Base-by-base conservation (phyloP, 2,797 vertebrate genomes). In the Cercopithecus neglectus region DNA sequence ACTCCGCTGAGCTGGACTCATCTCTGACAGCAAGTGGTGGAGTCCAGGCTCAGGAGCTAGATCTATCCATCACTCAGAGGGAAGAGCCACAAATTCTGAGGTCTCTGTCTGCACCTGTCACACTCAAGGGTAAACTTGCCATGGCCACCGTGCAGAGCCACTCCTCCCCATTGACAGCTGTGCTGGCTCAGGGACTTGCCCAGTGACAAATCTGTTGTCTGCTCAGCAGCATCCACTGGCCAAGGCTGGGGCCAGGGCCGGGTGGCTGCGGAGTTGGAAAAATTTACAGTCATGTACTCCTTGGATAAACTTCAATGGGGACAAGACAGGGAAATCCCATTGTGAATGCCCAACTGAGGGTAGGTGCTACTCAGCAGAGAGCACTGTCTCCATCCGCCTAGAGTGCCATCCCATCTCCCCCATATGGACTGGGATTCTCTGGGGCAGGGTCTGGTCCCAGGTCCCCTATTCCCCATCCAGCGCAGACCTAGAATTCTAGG, bases 121-220 rank as follows among this genome's bases (percentile, higher is more conserved):
- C 41, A 92, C 94, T 98, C 99, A 99, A 99, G 98, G 98, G 98
- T 98, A 98, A 98, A 97, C 96, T 88, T 75, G 91, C 97, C 92
- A 13, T 5, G 55, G 85, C 86, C 16, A 0, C 11, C 44, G 70
- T 8, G 5, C 94, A 36, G 12, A 55, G 98, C 97, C 93, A 64
- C 97, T 78, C 85, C 98, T 97, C 93, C 94, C 95, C 78, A 76
- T 95, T 98, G 98, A 98, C 98, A 98, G 98, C 96, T 94, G 39
- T 94, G 95, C 97, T 97, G 95, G 96, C 98, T 98, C 97, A 4
- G 91, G 84, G 98, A 97, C 96, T 98, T 89, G 86, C 97, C 98
- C 94, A 67, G 97, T 98, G 98, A 98, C 95, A 81, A 98, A 98
- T 98, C 92, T 98, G 98, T 95, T 95, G 98, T 97, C 98, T 98